Conservation (phyloP, 2,797 vertebrate species). For the Yasuhikotakia modesta region DNA sequence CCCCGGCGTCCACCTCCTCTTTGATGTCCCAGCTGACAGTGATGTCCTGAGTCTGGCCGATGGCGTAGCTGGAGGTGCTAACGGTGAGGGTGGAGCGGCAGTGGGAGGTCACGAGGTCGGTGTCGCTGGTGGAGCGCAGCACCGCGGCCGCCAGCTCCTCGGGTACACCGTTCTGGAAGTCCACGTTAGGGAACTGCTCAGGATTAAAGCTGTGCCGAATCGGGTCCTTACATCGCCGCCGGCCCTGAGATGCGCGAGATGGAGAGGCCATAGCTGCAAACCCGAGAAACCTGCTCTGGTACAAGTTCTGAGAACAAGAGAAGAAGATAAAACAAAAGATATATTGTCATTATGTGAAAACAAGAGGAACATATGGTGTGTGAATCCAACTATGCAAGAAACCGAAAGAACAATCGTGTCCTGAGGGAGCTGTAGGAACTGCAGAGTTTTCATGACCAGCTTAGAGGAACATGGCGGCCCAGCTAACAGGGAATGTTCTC, state of each 20-base stretch:
- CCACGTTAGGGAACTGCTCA: slow-evolving; percentile 84
- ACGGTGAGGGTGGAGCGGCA: slow-evolving; percentile 84
- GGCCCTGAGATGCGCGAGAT: slow-evolving; percentile 81
- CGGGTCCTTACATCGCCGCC: slow-evolving; percentile 84
- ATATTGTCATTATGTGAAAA: not conserved
- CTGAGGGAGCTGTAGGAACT: slow-evolving; percentile 4
- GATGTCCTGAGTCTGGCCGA: slow-evolving; percentile 83
- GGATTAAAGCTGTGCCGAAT: slow-evolving; percentile 87
- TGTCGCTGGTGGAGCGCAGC: slow-evolving; percentile 87
- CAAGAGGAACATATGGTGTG: not conserved
- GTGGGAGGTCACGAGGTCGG: slow-evolving; percentile 86
- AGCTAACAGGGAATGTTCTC: too few species aligned
- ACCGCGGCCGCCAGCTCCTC: slow-evolving; percentile 70
- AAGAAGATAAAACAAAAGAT: not conserved
- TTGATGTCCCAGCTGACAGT: slow-evolving; percentile 90
- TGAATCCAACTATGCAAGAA: not conserved
- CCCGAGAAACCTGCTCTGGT: slow-evolving; percentile 88
- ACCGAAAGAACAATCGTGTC: slow-evolving; percentile 6
- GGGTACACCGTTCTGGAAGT: slow-evolving; percentile 75
- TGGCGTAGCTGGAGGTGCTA: slow-evolving; percentile 86
- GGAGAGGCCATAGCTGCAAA: slow-evolving; percentile 88
- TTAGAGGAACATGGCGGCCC: not conserved
- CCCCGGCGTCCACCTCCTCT: slow-evolving; percentile 89
- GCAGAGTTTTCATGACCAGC: slow-evolving; percentile 14
- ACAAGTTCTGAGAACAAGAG: slow-evolving; percentile 81